Evolutionary conservation across 2,888 invertebrate species (phyloP).

Genomic region (Rhagium mordax): DNA sequence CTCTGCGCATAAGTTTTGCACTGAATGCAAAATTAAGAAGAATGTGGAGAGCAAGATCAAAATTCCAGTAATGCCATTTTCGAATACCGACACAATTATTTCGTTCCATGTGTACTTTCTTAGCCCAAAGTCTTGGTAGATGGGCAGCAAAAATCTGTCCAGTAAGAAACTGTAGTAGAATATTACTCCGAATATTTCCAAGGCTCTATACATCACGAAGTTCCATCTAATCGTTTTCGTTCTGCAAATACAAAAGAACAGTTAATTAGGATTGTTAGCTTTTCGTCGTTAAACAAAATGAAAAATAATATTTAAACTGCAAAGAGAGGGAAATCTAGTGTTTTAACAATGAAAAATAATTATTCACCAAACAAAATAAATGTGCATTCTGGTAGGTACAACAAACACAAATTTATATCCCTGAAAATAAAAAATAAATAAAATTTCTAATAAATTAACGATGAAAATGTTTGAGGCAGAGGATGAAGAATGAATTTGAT

Average conservation of each 20-base stretch:
- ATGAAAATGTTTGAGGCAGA: too few relatives aligned
- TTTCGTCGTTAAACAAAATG: too few relatives aligned
- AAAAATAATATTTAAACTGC: too few relatives aligned
- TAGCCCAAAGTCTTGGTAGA: slow-evolving; percentile 77
- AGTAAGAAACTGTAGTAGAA: slow-evolving; percentile 87
- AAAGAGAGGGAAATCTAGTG: too few relatives aligned
- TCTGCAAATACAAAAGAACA: slow-evolving; percentile 69
- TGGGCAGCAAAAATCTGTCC: slow-evolving; percentile 82
- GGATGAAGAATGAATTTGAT: too few relatives aligned
- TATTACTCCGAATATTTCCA: slow-evolving; percentile 85
- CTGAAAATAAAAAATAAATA: too few relatives aligned
- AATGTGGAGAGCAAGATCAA: slow-evolving; percentile 74
- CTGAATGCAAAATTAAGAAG: slow-evolving; percentile 91
- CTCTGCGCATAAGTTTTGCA: slow-evolving; percentile 94
- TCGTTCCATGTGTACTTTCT: slow-evolving; percentile 69
- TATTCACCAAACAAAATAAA: too few relatives aligned
- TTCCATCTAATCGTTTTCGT: slow-evolving; percentile 83
- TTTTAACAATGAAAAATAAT: too few relatives aligned
- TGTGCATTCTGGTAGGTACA: too few relatives aligned
- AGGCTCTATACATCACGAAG: slow-evolving; percentile 78
- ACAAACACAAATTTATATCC: too few relatives aligned
- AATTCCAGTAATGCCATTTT: slow-evolving; percentile 82
- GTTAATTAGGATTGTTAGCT: too few relatives aligned
- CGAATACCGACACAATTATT: slow-evolving; percentile 75
- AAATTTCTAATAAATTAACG: too few relatives aligned